Conservation (phyloP, 2,888 invertebrate species). For the Odontothrips loti region DNA sequence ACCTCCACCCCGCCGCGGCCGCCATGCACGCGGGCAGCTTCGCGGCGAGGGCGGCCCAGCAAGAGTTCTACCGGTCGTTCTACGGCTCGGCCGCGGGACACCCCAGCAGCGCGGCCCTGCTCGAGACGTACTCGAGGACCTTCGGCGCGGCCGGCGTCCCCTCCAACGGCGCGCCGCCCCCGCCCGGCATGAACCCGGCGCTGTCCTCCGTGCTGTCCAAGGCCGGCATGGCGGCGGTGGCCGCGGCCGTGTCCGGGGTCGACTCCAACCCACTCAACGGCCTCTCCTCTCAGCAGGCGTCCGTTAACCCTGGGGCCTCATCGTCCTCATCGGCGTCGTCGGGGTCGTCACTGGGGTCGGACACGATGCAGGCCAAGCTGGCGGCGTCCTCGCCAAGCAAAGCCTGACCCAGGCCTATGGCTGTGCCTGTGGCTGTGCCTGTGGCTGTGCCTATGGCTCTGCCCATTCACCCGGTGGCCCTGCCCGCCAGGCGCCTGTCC, state of each 20-base stretch:
- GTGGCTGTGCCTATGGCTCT: background rate
- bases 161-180: constrained; percentile 40
- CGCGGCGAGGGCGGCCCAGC: constrained; percentile 43
- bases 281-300: constrained; percentile 40
- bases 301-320: constrained; percentile 44
- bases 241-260: constrained; percentile 42
- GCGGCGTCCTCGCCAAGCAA: constrained; percentile 17
- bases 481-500: constrained; percentile 30
- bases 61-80: constrained; percentile 72
- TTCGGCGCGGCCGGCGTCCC: constrained; percentile 54
- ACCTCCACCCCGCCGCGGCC: constrained; percentile 67
- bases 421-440: background rate
- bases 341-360: constrained; percentile 46
- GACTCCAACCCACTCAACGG: constrained; percentile 41
- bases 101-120: constrained; percentile 59
- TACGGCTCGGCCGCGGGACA: constrained; percentile 58
- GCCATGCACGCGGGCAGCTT: constrained; percentile 15
- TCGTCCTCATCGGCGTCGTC: constrained; percentile 53
- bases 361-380: constrained; percentile 41
- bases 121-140: constrained; percentile 68
- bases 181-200: constrained; percentile 39
- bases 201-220: constrained; percentile 45
- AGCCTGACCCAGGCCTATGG: constrained; percentile 30
- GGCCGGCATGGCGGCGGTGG: constrained; percentile 44
- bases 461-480: constrained; percentile 29